These are phyloP conservation scores for Tapirus indicus DNA, from an alignment of 2,797 vertebrate species.

Conservation along the genomic window DNA sequence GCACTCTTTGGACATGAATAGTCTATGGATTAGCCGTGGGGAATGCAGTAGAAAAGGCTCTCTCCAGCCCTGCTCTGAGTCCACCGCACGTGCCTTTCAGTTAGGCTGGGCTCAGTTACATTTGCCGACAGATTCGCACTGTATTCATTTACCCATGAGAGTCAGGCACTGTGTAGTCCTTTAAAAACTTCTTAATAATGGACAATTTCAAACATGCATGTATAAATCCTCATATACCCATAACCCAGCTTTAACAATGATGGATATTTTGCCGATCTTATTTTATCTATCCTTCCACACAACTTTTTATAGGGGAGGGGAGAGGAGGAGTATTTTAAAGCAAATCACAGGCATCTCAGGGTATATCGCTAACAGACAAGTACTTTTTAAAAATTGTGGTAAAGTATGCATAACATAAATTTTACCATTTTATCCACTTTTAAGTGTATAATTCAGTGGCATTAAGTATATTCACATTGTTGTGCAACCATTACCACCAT, in stretches of 20 bases:
- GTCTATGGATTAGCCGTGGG: too few species aligned
- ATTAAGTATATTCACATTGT: background rate
- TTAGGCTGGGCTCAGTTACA: background rate
- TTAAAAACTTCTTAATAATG: background rate
- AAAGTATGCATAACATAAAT: background rate
- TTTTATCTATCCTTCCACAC: background rate
- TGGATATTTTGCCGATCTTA: background rate
- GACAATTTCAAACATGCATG: background rate
- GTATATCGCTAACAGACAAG: background rate
- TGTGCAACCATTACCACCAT: background rate
- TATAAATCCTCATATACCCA: background rate
- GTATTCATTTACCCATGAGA: background rate
- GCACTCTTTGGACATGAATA: background rate
- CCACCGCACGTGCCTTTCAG: accelerated
- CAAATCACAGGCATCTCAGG: background rate
- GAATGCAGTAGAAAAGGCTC: background rate
- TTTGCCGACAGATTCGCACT: background rate
- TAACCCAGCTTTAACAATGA: background rate
- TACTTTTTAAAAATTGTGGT: background rate
- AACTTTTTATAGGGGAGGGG: background rate
- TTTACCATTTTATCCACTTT: background rate
- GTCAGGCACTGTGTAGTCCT: background rate
- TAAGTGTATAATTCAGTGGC: background rate
- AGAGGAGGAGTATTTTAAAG: background rate
- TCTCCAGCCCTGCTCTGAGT: accelerated